Evolutionary conservation across 2,113 vertebrate genomes (phyloP), one percentile per base, ranked within the genome.

Genomic region (Anseranas semipalmata): DNA sequence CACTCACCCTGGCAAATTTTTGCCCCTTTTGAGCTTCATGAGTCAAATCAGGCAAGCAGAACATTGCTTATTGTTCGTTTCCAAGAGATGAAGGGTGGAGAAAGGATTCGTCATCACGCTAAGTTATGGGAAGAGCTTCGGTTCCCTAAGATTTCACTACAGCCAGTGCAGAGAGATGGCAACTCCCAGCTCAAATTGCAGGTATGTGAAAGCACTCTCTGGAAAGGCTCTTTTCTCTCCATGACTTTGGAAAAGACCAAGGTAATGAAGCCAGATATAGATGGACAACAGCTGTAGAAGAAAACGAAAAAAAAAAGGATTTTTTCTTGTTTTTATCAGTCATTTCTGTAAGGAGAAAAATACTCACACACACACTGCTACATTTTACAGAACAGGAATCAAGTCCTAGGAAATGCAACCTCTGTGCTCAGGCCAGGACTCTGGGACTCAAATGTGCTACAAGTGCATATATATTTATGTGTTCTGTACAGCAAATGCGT

Each of bases 161-260:
- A 92, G 63, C 67, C 75, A 66, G 53, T 37, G 32, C 32, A 88
- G 83, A 66, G 53, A 83, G 41, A 95, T 74, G 94, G 85, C 78
- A 95, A 79, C 74, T 90, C 82, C 87, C 18, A 3, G 65, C 90
- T 97, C 86, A 92, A 81, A 90, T 90, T 84, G 86, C 92, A 95
- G 83, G 90, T 95, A 84, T 77, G 62, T 76, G 63, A 90, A 90
- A 94, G 45, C 24, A 16, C 28, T 82, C 16, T 77, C 85, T 79
- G 63, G 79, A 86, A 94, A 92, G 85, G 28, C 27, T 92, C 56
- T 92, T 84, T 93, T 86, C 39, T 56, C 39, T 81, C 68, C 2
- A 2, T 65, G 53, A 43, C 28, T 95, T 96, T 90, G 68, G 90
- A 93, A 90, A 76, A 35, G 85, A 59, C 37, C 52, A 50, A 73